Evolutionary conservation across 2,113 vertebrate genomes (phyloP).

Genomic region (Columba janthina): DNA sequence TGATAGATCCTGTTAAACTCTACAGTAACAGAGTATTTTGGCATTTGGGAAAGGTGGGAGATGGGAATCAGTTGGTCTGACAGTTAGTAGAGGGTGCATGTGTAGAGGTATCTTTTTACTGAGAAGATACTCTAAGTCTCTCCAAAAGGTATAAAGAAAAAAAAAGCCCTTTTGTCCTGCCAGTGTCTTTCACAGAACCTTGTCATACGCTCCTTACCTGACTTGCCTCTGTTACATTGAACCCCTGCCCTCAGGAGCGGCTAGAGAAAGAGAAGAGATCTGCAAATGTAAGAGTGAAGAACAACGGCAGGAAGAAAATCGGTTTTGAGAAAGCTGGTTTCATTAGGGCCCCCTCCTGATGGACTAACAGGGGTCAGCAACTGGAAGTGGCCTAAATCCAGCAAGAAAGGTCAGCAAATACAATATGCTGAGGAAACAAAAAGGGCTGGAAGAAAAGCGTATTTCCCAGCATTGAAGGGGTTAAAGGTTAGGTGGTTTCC

Average conservation of each 20-base stretch:
- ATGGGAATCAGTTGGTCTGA: neutral
- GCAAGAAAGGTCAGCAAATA: neutral
- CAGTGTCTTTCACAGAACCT: neutral
- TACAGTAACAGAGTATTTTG: neutral
- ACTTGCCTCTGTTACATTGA: neutral
- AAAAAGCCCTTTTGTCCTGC: neutral
- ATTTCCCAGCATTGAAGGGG: neutral
- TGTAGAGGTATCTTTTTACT: neutral
- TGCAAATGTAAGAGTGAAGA: neutral
- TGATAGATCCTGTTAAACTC: neutral
- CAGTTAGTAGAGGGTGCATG: neutral
- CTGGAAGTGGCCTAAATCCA: neutral
- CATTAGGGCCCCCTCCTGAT: neutral
- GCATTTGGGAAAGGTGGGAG: neutral
- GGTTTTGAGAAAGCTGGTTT: neutral
- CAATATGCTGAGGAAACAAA: neutral
- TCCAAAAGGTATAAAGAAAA: neutral
- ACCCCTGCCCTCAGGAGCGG: neutral
- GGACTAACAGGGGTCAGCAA: fast-evolving
- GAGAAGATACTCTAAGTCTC: neutral
- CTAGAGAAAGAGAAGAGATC: neutral
- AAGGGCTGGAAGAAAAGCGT: neutral
- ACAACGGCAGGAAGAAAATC: neutral
- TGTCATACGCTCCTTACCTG: neutral
- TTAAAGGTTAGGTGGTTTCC: neutral